Evolutionary conservation across 2,888 invertebrate species (phyloP).

Genomic region (Ichneumoninae sp.): DNA sequence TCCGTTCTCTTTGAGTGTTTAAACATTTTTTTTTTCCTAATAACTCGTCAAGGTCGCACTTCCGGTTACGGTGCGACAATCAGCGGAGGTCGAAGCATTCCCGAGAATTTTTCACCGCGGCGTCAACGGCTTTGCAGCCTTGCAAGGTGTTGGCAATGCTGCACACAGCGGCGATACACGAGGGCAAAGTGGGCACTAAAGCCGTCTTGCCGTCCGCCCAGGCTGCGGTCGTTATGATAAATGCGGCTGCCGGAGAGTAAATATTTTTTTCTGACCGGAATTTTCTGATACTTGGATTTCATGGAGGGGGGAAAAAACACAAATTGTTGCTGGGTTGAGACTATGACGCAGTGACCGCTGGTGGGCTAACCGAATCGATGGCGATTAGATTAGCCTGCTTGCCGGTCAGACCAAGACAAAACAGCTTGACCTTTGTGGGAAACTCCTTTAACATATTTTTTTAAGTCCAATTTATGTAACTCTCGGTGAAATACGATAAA

Average conservation of each 20-base stretch:
- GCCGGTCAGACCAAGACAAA: not conserved
- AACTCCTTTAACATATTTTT: not conserved
- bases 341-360: not conserved
- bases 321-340: not conserved
- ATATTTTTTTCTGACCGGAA: not conserved
- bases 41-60: not conserved
- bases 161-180: not conserved
- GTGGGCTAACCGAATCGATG: not conserved
- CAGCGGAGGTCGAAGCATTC: not conserved
- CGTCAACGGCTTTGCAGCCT: not conserved
- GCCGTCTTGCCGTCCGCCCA: not conserved
- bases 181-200: not conserved
- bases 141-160: not conserved
- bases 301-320: not conserved
- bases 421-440: not conserved
- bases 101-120: not conserved
- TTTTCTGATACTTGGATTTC: not conserved
- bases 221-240: not conserved
- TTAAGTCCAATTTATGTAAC: not conserved
- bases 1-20: not conserved
- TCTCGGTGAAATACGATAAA: not conserved
- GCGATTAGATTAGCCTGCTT: not conserved
- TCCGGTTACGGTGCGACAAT: constrained; percentile 22
- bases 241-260: not conserved
- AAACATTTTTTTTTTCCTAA: not conserved